Percentiles rank a stretch among this genome's conserved stretches.
Evolutionary conservation across 2,888 invertebrate species (phyloP).

Genomic region (Teleogryllus oceanicus): DNA sequence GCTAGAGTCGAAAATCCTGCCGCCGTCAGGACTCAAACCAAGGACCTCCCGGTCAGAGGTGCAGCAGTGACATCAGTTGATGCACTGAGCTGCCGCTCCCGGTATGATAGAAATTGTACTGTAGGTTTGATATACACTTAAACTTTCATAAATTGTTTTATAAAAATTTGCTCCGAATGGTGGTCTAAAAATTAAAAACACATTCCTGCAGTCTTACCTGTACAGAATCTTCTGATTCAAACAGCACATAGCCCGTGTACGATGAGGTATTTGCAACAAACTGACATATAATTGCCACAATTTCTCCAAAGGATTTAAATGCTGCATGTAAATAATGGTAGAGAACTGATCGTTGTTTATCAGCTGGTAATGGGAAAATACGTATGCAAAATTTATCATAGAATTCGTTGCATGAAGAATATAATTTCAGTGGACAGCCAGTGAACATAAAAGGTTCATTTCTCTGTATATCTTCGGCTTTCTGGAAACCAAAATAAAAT

Average conservation of each 20-base stretch:
- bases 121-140: no score
- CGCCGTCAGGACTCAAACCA: no score
- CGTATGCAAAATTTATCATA: not conserved
- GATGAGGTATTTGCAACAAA: not conserved
- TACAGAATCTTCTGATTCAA: not conserved
- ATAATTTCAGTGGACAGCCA: not conserved
- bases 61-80: no score
- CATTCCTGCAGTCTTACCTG: not conserved
- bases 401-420: not conserved
- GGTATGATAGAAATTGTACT: no score
- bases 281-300: not conserved
- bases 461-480: not conserved
- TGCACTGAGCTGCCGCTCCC: no score
- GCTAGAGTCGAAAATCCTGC: no score
- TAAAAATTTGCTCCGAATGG: no score
- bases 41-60: no score
- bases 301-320: not conserved
- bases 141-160: no score
- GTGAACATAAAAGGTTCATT: not conserved
- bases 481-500: not conserved
- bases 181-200: no score
- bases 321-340: not conserved
- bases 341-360: not conserved
- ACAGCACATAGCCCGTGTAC: not conserved
- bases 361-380: not conserved